Conservation (phyloP, 2,888 invertebrate species). For the Taphrorychus bicolor region DNA sequence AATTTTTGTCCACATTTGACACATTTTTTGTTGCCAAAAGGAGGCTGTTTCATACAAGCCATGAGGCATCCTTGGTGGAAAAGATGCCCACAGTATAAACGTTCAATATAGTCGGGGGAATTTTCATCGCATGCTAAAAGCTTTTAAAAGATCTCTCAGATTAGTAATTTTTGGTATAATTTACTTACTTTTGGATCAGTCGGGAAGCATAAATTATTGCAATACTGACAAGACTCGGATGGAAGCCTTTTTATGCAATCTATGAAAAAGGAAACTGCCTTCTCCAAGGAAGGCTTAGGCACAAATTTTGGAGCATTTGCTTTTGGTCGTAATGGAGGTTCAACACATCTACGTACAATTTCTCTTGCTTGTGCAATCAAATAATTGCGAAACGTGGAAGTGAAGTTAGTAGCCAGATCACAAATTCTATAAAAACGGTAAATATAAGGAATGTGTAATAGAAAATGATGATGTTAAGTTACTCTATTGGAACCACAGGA, state of each 20-base stretch:
- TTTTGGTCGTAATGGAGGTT: slow-evolving; percentile 68
- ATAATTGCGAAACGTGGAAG: slow-evolving; percentile 66
- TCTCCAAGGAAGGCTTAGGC: slow-evolving; percentile 68
- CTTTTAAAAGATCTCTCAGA: no score
- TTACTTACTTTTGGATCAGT: slow-evolving; percentile 61
- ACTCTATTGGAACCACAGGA: no score
- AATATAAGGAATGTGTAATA: no score
- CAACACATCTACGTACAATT: slow-evolving; percentile 72
- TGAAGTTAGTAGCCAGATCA: slow-evolving; percentile 70
- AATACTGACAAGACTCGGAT: slow-evolving; percentile 69
- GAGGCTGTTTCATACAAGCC: slow-evolving; percentile 73
- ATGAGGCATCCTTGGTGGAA: slow-evolving; percentile 75
- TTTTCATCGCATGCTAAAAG: no score
- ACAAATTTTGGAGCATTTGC: slow-evolving; percentile 65
- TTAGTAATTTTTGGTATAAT: no score
- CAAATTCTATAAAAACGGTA: slow-evolving; percentile 64
- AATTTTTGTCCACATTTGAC: slow-evolving; percentile 68
- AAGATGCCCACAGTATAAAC: slow-evolving; percentile 76
- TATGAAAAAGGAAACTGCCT: slow-evolving; percentile 67
- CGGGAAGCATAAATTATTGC: slow-evolving; percentile 69
- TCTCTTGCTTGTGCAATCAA: slow-evolving; percentile 72
- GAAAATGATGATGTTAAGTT: no score
- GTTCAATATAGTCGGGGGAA: slow-evolving; percentile 68
- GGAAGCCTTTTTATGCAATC: slow-evolving; percentile 69
- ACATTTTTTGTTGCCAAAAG: slow-evolving; percentile 78